A percentile compares a stretch with the other conserved stretches of the same genome.
Conservation (phyloP, 2,797 vertebrate species). For the Pipistrellus pipistrellus region DNA sequence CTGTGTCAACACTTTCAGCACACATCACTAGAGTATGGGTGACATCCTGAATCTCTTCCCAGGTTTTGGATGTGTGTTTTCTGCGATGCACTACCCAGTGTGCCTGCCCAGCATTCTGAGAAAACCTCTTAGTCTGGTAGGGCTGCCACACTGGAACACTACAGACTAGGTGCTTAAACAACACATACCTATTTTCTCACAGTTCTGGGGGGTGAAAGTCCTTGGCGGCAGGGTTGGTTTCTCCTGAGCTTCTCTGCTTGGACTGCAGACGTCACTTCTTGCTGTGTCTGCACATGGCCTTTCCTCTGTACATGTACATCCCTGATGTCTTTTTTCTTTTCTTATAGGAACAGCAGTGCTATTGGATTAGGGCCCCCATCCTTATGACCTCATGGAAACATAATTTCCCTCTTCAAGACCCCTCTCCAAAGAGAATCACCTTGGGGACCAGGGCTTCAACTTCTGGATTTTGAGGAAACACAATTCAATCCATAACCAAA, state of each 20-base stretch:
- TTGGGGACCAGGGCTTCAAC: background rate
- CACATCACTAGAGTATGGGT: background rate
- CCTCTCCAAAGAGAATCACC: background rate
- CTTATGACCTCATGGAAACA: background rate
- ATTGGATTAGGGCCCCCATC: background rate
- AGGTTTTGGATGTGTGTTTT: background rate
- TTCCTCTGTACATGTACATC: background rate
- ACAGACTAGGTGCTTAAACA: background rate
- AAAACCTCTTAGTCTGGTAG: rapidly evolving
- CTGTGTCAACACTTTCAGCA: background rate
- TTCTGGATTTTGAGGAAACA: background rate
- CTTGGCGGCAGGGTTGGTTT: background rate
- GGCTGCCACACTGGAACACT: background rate
- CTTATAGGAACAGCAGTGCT: background rate
- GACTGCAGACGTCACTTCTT: background rate
- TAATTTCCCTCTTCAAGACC: background rate
- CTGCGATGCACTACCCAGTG: background rate
- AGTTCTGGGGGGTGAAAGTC: background rate
- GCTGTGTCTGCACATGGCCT: background rate
- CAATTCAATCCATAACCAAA: background rate
- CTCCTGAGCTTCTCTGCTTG: background rate
- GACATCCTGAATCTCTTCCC: background rate
- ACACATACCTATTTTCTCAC: background rate
- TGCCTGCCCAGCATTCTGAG: background rate
- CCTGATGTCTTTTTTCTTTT: background rate